A percentile compares a stretch with the other conserved stretches of the same genome.
phyloP scores from a whole-genome alignment of 35 echinoderm and acorn worm species.

The Strongylocentrotus purpuratus region DNA sequence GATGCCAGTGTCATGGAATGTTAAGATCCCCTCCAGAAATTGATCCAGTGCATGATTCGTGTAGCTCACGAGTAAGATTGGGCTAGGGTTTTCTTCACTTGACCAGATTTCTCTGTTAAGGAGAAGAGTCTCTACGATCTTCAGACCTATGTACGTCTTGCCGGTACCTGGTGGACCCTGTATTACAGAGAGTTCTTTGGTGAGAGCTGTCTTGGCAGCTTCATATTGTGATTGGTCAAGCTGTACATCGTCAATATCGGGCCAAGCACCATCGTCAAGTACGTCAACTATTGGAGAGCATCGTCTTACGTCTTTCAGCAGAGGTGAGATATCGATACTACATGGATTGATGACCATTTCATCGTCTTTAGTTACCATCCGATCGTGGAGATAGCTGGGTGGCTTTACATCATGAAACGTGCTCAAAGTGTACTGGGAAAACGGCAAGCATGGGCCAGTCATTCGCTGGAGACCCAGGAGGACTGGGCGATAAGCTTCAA shows the following conservation, averaged over 20 bases:
- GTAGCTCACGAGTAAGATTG: slow-evolving; percentile 83
- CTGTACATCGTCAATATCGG: slow-evolving; percentile 41
- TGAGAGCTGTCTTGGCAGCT: slow-evolving; percentile 76
- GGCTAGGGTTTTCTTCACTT: slow-evolving; percentile 24
- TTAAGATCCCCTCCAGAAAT: slow-evolving; percentile 83
- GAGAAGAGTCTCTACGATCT: slow-evolving; percentile 76
- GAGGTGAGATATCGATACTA: background rate
- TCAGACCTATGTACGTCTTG: slow-evolving; percentile 91
- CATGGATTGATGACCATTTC: background rate
- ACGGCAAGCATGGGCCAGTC: slow-evolving; percentile 50
- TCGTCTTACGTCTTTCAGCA: background rate
- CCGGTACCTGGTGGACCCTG: slow-evolving; percentile 97
- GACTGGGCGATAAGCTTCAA: slow-evolving; percentile 86
- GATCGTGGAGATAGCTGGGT: slow-evolving; percentile 53
- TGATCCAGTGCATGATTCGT: slow-evolving; percentile 97
- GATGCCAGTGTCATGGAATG: slow-evolving; percentile 37
- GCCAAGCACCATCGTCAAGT: slow-evolving; percentile 58
- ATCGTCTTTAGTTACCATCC: background rate
- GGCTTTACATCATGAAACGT: slow-evolving; percentile 15
- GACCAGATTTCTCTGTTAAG: slow-evolving; percentile 49
- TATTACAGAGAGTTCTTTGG: slow-evolving; percentile 72
- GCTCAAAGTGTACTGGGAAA: slow-evolving; percentile 61
- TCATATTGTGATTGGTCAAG: slow-evolving; percentile 79
- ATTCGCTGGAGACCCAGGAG: slow-evolving; percentile 72
- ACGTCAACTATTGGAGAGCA: background rate